A percentile compares a stretch with the other conserved stretches of the same genome.
Conservation (phyloP, 1,140 invertebrate genomes). For the Lucilia cuprina region DNA sequence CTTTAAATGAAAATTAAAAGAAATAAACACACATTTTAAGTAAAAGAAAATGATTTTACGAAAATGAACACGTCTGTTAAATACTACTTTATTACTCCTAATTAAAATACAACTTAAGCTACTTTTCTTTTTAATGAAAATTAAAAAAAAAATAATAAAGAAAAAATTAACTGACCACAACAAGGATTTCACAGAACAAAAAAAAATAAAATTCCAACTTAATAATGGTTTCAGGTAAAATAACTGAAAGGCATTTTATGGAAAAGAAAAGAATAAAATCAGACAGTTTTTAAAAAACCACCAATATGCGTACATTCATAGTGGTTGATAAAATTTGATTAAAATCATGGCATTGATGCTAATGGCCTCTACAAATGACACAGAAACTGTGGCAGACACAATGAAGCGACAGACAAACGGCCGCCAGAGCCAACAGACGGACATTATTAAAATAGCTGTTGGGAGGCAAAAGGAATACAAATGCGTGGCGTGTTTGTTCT, state of each 20-base stretch:
- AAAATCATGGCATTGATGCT: slow-evolving; percentile 14
- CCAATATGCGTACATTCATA: neutral
- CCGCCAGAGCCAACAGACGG: neutral
- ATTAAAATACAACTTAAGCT: slow-evolving; percentile 1
- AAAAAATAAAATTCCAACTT: neutral
- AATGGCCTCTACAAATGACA: slow-evolving; percentile 4
- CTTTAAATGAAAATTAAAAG: neutral
- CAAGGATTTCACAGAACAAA: neutral
- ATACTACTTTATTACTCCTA: neutral
- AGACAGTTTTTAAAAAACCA: neutral
- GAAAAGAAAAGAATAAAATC: neutral
- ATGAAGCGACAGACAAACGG: neutral
- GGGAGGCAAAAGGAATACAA: neutral
- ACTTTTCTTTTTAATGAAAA: neutral
- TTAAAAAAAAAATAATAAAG: neutral
- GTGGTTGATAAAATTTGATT: slow-evolving; percentile 9
- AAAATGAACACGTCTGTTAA: neutral
- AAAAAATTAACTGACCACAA: neutral
- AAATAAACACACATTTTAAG: neutral
- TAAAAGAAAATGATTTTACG: neutral
- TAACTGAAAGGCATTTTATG: neutral
- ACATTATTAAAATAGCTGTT: neutral
- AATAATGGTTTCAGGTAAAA: neutral
- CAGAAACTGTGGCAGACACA: neutral
- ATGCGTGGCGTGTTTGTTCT: neutral